phyloP scores from a whole-genome alignment of 2,797 vertebrate genomes.

The Furcifer pardalis region DNA sequence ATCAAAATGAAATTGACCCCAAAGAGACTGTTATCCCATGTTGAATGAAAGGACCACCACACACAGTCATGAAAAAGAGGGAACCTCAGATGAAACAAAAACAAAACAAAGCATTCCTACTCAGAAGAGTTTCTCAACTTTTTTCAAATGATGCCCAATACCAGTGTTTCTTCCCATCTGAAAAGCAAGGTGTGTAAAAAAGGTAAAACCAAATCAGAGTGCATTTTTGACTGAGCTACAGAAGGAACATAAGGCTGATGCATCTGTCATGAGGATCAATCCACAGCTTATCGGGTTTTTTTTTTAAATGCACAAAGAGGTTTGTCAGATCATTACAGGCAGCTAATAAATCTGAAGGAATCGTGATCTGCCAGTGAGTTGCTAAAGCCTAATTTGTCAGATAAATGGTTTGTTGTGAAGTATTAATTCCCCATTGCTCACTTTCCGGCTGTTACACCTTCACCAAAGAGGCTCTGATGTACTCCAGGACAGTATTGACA shows the following conservation, averaged over 20 bases:
- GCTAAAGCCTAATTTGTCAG: slow-evolving; percentile 65
- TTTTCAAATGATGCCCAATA: neutral
- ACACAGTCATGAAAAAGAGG: too few relatives aligned
- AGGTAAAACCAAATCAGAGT: neutral
- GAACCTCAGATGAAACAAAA: too few relatives aligned
- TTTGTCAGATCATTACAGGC: slow-evolving; percentile 51
- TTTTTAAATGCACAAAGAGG: neutral
- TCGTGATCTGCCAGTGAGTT: slow-evolving; percentile 47
- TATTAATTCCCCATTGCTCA: slow-evolving; percentile 56
- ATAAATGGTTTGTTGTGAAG: slow-evolving; percentile 61
- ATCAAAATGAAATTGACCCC: too few relatives aligned
- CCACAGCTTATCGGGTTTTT: neutral
- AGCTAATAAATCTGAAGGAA: slow-evolving; percentile 59
- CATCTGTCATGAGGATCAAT: slow-evolving; percentile 8
- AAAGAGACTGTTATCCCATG: too few relatives aligned
- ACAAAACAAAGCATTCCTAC: too few relatives aligned
- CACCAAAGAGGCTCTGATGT: slow-evolving; percentile 1
- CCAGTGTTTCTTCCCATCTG: too few relatives aligned
- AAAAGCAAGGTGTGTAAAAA: neutral
- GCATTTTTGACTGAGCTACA: neutral
- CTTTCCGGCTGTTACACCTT: slow-evolving; percentile 19
- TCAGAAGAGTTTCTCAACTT: neutral
- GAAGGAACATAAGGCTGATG: neutral
- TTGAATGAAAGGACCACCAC: too few relatives aligned
- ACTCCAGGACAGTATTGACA: neutral